Evolutionary conservation across 2,888 invertebrate genomes (phyloP).

Genomic region (Diplazon laetatorius): DNA sequence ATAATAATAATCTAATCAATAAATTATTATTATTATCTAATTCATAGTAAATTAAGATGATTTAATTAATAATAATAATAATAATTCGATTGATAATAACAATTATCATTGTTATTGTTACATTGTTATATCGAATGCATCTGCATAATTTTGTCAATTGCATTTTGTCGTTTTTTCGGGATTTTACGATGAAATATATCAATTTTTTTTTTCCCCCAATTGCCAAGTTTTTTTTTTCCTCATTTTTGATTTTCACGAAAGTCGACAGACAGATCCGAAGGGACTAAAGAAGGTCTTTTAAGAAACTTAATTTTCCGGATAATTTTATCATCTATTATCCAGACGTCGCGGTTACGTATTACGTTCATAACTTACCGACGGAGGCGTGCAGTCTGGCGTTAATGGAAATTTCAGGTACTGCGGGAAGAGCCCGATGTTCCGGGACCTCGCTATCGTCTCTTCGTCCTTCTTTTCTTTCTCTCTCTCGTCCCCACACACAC

Average conservation of each 20-base stretch:
- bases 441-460: constrained; percentile 54
- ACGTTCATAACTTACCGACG: constrained; percentile 68
- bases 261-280: constrained; percentile 21
- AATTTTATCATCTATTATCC: constrained; percentile 71
- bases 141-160: no score
- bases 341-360: constrained; percentile 62
- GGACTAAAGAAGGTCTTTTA: constrained; percentile 65
- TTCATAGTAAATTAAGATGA: no score
- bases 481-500: not conserved
- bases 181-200: no score
- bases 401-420: constrained; percentile 70
- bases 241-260: not conserved
- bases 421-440: constrained; percentile 22
- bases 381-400: constrained; percentile 63
- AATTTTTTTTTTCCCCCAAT: no score
- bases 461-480: constrained; percentile 33
- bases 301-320: constrained; percentile 70
- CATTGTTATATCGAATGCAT: no score
- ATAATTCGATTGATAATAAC: no score
- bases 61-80: no score
- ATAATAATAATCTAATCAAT: no score
- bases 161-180: no score
- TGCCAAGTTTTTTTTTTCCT: not conserved
- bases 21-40: no score
- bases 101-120: no score